These are phyloP conservation scores for Gallinago undulata DNA, from an alignment of 2,113 vertebrate genomes.

Conservation along the genomic window DNA sequence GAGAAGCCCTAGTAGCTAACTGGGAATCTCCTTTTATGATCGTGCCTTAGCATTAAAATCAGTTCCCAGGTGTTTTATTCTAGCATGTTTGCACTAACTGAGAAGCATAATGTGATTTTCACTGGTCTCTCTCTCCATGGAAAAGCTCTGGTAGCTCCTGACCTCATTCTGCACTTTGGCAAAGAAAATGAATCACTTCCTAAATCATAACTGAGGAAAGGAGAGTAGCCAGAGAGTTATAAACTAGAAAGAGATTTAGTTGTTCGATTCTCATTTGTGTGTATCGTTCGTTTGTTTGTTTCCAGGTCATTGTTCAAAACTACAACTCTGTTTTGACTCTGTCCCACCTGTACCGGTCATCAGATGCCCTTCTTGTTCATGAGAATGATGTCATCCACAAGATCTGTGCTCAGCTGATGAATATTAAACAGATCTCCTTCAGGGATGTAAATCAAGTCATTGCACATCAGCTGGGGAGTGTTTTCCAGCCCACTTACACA, in stretches of 20 bases:
- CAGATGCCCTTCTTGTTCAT: constrained; percentile 93
- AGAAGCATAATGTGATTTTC: not conserved
- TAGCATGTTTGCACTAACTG: not conserved
- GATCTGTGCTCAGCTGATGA: constrained; percentile 89
- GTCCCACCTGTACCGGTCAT: constrained; percentile 88
- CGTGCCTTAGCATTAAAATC: not conserved
- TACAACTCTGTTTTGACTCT: constrained; percentile 95
- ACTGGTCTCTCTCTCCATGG: not conserved
- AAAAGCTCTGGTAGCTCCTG: not conserved
- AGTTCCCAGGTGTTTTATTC: not conserved
- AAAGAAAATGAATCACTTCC: not conserved
- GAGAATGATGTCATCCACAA: constrained; percentile 91
- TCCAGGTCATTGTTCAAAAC: constrained; percentile 96
- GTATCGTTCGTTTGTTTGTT: not conserved
- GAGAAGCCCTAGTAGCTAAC: not conserved
- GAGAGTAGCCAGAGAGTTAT: not conserved
- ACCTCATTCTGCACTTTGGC: not conserved
- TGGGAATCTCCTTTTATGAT: not conserved
- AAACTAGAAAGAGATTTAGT: not conserved
- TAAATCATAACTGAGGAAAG: not conserved
- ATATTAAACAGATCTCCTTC: constrained; percentile 92
- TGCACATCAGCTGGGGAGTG: constrained; percentile 89
- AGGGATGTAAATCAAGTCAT: constrained; percentile 88
- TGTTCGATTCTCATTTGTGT: not conserved
- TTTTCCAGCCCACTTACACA: constrained; percentile 86